Evolutionary conservation across 35 echinoderm and acorn worm genomes (phyloP).

Genomic region (Lytechinus pictus): DNA sequence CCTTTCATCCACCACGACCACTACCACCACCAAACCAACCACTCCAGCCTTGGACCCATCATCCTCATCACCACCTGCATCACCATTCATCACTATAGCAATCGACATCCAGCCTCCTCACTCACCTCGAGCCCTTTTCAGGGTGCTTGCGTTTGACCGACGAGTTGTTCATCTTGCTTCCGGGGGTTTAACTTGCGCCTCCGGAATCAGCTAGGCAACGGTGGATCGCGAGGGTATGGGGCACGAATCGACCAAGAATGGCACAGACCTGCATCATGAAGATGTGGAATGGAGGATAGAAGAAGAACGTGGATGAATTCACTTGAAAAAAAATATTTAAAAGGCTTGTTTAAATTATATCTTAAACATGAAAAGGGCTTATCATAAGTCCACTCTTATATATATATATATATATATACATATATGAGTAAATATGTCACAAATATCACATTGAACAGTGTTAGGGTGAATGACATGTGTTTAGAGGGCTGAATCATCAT

Average conservation of each 20-base stretch:
- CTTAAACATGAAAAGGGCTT: too few species aligned
- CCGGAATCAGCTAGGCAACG: slow-evolving; percentile 15
- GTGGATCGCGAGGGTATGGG: background rate
- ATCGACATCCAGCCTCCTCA: background rate
- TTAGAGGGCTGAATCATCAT: background rate
- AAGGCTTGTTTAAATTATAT: background rate
- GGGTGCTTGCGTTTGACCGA: slow-evolving; percentile 49
- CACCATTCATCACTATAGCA: background rate
- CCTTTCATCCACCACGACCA: background rate
- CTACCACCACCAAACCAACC: background rate
- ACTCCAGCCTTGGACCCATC: background rate
- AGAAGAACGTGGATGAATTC: background rate
- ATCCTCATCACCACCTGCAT: background rate
- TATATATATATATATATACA: too few species aligned
- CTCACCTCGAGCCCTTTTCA: slow-evolving; percentile 48
- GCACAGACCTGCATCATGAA: slow-evolving; percentile 8
- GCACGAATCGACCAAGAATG: slow-evolving; percentile 5
- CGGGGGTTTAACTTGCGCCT: background rate
- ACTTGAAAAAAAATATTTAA: background rate
- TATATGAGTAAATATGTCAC: background rate
- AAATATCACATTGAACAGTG: background rate
- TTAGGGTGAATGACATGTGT: background rate
- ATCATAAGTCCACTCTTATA: too few species aligned
- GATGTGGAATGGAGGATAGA: background rate
- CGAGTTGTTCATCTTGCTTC: slow-evolving; percentile 43